A percentile compares a stretch with the other conserved stretches of the same genome.
Conservation (phyloP, 2,113 vertebrate genomes). For the Jaculus jaculus region DNA sequence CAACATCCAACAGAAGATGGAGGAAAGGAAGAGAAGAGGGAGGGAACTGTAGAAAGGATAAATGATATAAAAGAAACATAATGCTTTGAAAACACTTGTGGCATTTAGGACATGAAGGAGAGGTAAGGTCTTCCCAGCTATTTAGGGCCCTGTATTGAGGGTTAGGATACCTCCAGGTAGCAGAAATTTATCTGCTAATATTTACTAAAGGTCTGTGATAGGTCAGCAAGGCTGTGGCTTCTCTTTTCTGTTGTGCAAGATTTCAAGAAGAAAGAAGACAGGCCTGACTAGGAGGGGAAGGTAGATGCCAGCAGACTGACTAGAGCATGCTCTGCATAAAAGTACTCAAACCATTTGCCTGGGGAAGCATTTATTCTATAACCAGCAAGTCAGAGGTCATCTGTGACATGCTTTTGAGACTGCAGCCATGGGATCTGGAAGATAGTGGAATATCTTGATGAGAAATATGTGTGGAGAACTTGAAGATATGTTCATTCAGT, state of each 20-base stretch:
- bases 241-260: neutral
- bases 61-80: neutral
- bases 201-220: neutral
- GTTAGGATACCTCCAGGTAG: neutral
- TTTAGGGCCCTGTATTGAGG: neutral
- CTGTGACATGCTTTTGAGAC: neutral
- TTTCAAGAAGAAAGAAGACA: neutral
- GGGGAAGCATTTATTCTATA: neutral
- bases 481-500: neutral
- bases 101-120: neutral
- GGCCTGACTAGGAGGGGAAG: too few relatives aligned
- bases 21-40: accelerated
- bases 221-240: neutral
- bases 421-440: neutral
- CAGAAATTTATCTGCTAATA: neutral
- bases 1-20: neutral
- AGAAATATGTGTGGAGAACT: neutral
- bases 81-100: neutral
- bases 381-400: neutral
- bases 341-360: neutral
- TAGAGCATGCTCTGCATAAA: neutral
- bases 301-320: neutral
- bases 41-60: neutral
- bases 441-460: neutral
- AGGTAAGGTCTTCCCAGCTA: neutral